These are phyloP conservation scores for Peromyscus maniculatus DNA, from an alignment of 2,113 vertebrate species.

Conservation along the genomic window DNA sequence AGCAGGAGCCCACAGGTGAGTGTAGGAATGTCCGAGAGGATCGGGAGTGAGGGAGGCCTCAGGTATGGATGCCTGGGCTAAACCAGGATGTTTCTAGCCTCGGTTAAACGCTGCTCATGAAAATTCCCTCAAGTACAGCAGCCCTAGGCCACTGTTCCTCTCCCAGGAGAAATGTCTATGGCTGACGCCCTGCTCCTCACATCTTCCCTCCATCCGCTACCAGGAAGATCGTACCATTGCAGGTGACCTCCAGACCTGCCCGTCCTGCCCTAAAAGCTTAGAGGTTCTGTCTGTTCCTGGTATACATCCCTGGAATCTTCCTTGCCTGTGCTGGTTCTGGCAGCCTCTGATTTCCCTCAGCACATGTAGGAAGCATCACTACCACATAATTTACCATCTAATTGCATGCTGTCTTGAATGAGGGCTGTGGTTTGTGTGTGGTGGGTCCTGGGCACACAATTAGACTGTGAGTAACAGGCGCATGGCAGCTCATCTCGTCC, in stretches of 20 bases:
- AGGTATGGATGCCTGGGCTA: not conserved
- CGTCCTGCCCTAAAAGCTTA: not conserved
- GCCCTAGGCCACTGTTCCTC: not conserved
- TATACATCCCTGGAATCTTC: not conserved
- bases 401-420: slow-evolving; percentile 63
- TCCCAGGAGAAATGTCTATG: not conserved
- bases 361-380: not conserved
- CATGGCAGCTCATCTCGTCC: not conserved
- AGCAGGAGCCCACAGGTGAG: not conserved
- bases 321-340: not conserved
- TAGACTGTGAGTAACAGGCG: slow-evolving; percentile 28
- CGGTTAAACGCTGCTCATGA: not conserved
- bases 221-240: not conserved
- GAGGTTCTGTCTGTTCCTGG: not conserved
- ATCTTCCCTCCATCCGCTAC: not conserved
- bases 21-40: not conserved
- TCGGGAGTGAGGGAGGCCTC: no score
- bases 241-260: not conserved
- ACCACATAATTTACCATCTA: slow-evolving; percentile 60
- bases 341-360: not conserved
- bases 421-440: slow-evolving; percentile 60
- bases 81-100: not conserved
- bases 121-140: not conserved
- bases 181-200: not conserved
- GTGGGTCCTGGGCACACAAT: slow-evolving; percentile 44